Evolutionary conservation across 2,113 vertebrate species (phyloP).

Genomic region (Neodon shergylaensis): DNA sequence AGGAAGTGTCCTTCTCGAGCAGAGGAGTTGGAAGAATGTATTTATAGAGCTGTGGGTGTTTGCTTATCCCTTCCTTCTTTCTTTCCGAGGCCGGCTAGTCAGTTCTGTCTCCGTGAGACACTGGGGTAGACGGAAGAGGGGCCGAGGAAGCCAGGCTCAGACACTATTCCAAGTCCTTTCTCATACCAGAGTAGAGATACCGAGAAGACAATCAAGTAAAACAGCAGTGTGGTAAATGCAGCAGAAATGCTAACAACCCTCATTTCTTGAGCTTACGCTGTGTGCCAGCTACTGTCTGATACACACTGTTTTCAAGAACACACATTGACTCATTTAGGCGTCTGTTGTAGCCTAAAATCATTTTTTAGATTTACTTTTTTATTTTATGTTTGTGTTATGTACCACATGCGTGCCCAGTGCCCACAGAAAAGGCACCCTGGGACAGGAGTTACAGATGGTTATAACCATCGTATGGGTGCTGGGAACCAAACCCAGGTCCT

Average conservation of each 20-base stretch:
- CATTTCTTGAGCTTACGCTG: not conserved
- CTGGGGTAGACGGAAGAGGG: not conserved
- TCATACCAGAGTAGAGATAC: not conserved
- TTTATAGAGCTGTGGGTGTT: slow-evolving; percentile 27
- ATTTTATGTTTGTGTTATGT: not conserved
- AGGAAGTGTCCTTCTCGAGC: not conserved
- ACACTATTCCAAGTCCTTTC: slow-evolving; percentile 31
- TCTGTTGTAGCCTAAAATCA: not conserved
- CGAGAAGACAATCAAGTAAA: not conserved
- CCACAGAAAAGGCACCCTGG: not conserved
- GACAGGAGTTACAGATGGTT: not conserved
- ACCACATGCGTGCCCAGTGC: not conserved
- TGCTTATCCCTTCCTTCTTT: slow-evolving; percentile 19
- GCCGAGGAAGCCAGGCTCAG: not conserved
- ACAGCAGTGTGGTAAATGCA: not conserved
- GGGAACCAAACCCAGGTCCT: not conserved
- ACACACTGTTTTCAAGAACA: not conserved
- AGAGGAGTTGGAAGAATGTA: not conserved
- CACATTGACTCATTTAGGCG: slow-evolving; percentile 4
- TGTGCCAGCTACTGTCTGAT: not conserved
- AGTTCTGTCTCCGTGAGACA: not conserved
- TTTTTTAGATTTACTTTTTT: not conserved
- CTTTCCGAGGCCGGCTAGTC: not conserved
- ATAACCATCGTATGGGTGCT: too few species aligned
- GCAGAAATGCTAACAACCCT: not conserved